phyloP scores from a whole-genome alignment of 2,797 vertebrate species.

The Cyprinella venusta region DNA sequence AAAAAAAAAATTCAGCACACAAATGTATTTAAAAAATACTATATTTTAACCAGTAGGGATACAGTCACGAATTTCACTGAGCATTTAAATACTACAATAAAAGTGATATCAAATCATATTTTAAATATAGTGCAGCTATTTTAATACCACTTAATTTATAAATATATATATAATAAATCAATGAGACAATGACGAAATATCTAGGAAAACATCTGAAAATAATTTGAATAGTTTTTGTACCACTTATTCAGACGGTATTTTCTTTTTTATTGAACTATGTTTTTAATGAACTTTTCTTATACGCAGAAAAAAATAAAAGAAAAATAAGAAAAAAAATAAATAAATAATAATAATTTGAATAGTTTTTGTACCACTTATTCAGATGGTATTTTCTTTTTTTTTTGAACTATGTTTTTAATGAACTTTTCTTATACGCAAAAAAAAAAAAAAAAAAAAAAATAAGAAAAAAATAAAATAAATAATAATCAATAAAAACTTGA shows the following conservation, averaged over 20 bases:
- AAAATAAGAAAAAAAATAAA: too few species aligned
- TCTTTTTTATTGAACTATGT: too few species aligned
- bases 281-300: too few species aligned
- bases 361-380: too few species aligned
- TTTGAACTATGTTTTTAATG: too few species aligned
- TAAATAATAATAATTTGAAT: too few species aligned
- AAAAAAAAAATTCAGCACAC: neutral
- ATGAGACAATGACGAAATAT: neutral
- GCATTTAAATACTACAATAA: neutral
- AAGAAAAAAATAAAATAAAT: too few species aligned
- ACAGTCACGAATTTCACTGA: neutral
- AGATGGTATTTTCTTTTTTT: too few species aligned
- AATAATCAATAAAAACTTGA: too few species aligned
- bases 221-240: neutral
- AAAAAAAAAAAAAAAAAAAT: too few species aligned
- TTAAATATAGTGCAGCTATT: neutral
- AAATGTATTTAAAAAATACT: neutral
- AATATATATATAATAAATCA: neutral
- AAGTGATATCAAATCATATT: neutral
- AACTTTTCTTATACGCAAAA: too few species aligned
- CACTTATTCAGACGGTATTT: neutral
- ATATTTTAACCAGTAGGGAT: neutral
- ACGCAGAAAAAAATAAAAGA: too few species aligned
- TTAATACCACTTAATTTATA: neutral
- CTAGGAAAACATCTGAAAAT: neutral